phyloP scores from a whole-genome alignment of 2,888 invertebrate genomes.

The Conomelus anceps region DNA sequence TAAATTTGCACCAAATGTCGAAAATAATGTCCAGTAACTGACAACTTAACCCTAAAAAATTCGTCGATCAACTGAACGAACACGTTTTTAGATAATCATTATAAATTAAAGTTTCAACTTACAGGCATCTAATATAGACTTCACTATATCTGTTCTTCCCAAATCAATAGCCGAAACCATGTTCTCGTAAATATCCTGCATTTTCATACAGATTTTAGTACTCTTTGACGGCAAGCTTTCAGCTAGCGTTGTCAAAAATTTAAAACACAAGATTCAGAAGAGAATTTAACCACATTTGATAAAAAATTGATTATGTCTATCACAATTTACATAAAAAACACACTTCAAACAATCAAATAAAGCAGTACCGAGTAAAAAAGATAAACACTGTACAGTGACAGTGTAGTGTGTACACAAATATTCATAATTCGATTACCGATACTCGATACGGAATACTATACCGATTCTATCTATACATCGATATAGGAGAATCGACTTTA shows the following conservation, averaged over 20 bases:
- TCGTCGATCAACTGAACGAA: not conserved
- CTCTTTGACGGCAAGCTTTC: not conserved
- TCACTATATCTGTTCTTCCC: constrained; percentile 52
- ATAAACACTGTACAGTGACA: not conserved
- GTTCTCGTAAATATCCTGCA: constrained; percentile 46
- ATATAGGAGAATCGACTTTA: too few relatives aligned
- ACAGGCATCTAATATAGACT: constrained; percentile 49
- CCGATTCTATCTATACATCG: too few relatives aligned
- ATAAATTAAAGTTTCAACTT: constrained; percentile 36
- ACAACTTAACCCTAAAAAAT: too few relatives aligned
- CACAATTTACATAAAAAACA: not conserved
- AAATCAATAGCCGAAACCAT: constrained; percentile 49
- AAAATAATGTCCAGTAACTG: too few relatives aligned
- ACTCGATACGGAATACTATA: not conserved
- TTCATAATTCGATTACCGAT: not conserved
- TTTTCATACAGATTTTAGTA: constrained; percentile 1
- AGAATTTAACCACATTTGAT: not conserved
- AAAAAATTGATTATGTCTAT: not conserved
- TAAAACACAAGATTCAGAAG: not conserved
- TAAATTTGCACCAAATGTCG: too few relatives aligned
- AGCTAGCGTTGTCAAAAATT: not conserved
- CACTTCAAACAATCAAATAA: not conserved
- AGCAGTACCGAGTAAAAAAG: not conserved
- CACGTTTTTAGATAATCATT: not conserved
- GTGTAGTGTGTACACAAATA: too few relatives aligned